Evolutionary conservation across 2,888 invertebrate genomes (phyloP).

Genomic region (Euproctis similis): DNA sequence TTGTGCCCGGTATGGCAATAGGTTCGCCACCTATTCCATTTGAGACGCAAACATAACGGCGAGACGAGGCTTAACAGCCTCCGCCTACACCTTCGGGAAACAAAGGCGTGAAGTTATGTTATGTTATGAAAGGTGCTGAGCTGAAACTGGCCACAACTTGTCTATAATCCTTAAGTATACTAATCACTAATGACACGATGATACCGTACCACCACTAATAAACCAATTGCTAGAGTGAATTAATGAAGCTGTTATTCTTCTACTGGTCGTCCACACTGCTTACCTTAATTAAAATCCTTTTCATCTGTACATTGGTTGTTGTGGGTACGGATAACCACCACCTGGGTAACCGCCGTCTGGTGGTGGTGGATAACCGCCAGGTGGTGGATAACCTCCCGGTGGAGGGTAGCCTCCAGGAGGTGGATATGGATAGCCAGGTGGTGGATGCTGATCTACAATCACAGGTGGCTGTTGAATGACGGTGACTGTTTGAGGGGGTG

Average conservation of each 20-base stretch:
- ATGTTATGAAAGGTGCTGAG: too few species aligned
- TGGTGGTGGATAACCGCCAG: slow-evolving; percentile 30
- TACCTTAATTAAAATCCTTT: slow-evolving; percentile 32
- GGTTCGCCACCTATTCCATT: too few species aligned
- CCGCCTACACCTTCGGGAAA: too few species aligned
- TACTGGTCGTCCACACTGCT: slow-evolving; percentile 41
- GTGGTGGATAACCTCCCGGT: slow-evolving; percentile 18
- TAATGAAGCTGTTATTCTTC: slow-evolving; percentile 4
- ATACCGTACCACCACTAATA: too few species aligned
- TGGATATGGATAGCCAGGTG: slow-evolving; percentile 39
- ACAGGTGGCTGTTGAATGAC: slow-evolving; percentile 50
- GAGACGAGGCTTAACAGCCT: too few species aligned
- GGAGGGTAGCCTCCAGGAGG: slow-evolving; percentile 37
- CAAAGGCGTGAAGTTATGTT: too few species aligned
- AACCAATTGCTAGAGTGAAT: too few species aligned
- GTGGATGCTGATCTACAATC: slow-evolving; percentile 41
- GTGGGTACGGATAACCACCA: slow-evolving; percentile 20
- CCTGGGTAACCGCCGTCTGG: slow-evolving; percentile 17
- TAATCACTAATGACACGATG: too few species aligned
- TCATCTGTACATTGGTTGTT: slow-evolving; percentile 43
- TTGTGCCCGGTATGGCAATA: too few species aligned
- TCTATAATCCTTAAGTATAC: too few species aligned
- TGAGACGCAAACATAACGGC: too few species aligned
- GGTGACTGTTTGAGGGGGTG: slow-evolving; percentile 48
- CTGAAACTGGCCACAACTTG: too few species aligned